phyloP scores from a whole-genome alignment of 2,888 invertebrate species.

The Hedya salicella region DNA sequence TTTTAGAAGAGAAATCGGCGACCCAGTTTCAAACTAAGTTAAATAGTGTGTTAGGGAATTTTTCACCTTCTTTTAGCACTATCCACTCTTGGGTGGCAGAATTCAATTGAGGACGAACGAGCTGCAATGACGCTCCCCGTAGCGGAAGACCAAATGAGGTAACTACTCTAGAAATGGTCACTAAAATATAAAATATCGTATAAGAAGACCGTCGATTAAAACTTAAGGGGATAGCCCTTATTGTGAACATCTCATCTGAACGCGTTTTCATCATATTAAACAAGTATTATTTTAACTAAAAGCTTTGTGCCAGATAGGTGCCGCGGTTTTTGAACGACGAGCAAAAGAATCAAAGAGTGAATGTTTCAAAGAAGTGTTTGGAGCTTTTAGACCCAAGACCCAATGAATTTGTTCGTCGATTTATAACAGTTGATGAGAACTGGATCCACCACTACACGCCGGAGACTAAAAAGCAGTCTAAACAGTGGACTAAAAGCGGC shows the following conservation, averaged over 20 bases:
- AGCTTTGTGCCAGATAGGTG: constrained; percentile 32
- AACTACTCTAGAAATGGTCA: background rate
- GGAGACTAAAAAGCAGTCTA: constrained; percentile 3
- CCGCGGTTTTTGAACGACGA: constrained; percentile 29
- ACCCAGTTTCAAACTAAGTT: too few relatives aligned
- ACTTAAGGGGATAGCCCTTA: background rate
- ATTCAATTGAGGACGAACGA: too few relatives aligned
- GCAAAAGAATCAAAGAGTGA: constrained; percentile 3
- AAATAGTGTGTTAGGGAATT: too few relatives aligned
- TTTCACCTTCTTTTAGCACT: too few relatives aligned
- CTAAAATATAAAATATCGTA: constrained; percentile 1
- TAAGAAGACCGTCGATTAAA: background rate
- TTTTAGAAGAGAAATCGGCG: too few relatives aligned
- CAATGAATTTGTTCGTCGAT: constrained; percentile 21
- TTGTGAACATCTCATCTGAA: background rate
- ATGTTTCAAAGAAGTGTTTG: background rate
- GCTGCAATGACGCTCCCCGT: too few relatives aligned
- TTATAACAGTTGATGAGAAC: constrained; percentile 14
- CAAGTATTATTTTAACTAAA: constrained; percentile 11
- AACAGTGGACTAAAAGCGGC: background rate
- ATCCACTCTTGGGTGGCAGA: too few relatives aligned
- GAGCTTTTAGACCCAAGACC: background rate
- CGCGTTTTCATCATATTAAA: background rate
- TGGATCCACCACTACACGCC: constrained; percentile 2
- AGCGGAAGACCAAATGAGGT: background rate